phyloP scores from a whole-genome alignment of 2,797 vertebrate species.

The Taeniopygia guttata region DNA sequence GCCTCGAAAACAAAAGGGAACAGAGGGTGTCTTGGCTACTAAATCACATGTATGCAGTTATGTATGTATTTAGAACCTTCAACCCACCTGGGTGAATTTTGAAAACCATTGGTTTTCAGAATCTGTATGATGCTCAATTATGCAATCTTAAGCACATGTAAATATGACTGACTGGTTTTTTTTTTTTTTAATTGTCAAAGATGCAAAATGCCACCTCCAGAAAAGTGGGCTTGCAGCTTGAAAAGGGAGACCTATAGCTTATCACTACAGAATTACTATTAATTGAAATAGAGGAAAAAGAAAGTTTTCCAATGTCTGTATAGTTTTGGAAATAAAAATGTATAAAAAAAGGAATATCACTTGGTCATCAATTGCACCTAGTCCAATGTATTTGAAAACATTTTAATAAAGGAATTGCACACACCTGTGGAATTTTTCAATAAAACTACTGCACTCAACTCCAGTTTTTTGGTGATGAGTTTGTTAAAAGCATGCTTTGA shows the following conservation, averaged over 20 bases:
- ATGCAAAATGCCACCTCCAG: conserved; percentile 57
- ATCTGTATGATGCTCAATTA: conserved; percentile 58
- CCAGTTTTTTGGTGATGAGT: conserved; percentile 1
- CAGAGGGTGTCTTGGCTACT: conserved; percentile 39
- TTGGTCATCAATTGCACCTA: conserved; percentile 64
- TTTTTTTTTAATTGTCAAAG: conserved; percentile 62
- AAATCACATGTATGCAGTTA: conserved; percentile 43
- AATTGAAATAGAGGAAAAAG: conserved; percentile 34
- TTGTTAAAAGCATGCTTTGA: not conserved
- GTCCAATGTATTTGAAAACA: conserved; percentile 80
- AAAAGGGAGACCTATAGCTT: conserved; percentile 73
- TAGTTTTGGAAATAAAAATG: conserved; percentile 76
- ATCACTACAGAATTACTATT: conserved; percentile 72
- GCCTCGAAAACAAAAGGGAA: conserved; percentile 30
- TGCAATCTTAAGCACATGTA: conserved; percentile 84
- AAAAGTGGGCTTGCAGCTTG: conserved; percentile 69
- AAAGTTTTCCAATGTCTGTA: conserved; percentile 70
- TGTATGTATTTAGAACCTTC: conserved; percentile 25
- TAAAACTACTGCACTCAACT: conserved; percentile 85
- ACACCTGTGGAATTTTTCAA: conserved; percentile 92
- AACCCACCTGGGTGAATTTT: conserved; percentile 57
- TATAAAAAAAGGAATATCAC: conserved; percentile 78
- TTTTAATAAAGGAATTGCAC: conserved; percentile 90
- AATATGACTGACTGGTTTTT: conserved; percentile 72
- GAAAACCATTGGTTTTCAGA: conserved; percentile 64